phyloP scores from a whole-genome alignment of 2,888 invertebrate genomes.

The Heliconius ethilla region DNA sequence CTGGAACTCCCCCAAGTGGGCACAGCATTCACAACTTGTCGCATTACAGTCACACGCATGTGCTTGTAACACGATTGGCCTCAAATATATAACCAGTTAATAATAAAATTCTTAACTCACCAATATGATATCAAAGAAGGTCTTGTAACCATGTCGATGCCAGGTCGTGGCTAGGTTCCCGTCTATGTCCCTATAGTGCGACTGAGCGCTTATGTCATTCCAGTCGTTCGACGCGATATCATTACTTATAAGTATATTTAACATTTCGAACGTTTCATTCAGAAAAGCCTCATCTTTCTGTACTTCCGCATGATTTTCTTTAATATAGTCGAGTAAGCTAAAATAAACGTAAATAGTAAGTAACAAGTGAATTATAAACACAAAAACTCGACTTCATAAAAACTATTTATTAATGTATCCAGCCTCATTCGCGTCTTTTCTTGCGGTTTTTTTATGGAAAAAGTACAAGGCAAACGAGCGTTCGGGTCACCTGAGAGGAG shows the following conservation, averaged over 20 bases:
- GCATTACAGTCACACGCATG: no score
- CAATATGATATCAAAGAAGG: conserved; percentile 54
- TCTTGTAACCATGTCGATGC: conserved; percentile 55
- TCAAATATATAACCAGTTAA: no score
- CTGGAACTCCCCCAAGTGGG: no score
- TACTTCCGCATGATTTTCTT: conserved; percentile 47
- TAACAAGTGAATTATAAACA: no score
- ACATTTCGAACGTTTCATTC: conserved; percentile 47
- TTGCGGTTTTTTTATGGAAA: no score
- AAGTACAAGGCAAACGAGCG: no score
- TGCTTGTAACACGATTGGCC: no score
- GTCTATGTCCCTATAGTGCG: conserved; percentile 45
- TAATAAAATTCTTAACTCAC: conserved; percentile 4
- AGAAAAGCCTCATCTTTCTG: conserved; percentile 50
- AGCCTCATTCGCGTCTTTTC: no score
- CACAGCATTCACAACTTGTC: no score
- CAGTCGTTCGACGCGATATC: conserved; percentile 53
- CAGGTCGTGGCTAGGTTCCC: conserved; percentile 54
- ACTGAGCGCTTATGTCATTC: conserved; percentile 51
- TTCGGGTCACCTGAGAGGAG: no score
- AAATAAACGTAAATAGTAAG: conserved; percentile 8
- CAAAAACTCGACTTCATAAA: no score
- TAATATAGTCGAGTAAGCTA: conserved; percentile 51
- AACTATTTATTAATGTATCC: no score
- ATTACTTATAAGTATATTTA: conserved; percentile 49